Percentiles rank a stretch among this genome's conserved stretches.
These are phyloP conservation scores for Orthosia gracilis DNA, from an alignment of 2,888 invertebrate species.

Conservation along the genomic window DNA sequence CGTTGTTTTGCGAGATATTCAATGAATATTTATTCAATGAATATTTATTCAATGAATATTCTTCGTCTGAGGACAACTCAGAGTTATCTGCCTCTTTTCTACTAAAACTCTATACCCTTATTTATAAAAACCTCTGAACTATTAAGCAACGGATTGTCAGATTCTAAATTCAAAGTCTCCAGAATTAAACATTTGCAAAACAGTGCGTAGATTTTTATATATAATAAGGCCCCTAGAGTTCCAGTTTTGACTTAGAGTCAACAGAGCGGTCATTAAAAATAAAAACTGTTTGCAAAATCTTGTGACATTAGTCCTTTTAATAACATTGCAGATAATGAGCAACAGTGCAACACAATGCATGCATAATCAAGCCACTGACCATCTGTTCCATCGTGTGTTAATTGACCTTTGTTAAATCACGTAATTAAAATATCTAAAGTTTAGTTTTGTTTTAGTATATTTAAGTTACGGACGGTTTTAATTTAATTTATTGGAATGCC, in stretches of 20 bases:
- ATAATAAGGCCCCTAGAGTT: neutral
- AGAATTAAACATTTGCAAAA: no score
- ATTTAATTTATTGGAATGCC: no score
- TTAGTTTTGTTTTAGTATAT: no score
- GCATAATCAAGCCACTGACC: slow-evolving; percentile 15
- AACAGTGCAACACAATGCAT: slow-evolving; percentile 38
- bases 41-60: neutral
- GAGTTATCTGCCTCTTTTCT: neutral
- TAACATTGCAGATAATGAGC: slow-evolving; percentile 7
- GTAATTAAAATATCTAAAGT: neutral
- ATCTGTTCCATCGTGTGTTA: slow-evolving; percentile 17
- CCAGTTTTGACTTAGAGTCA: neutral
- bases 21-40: no score
- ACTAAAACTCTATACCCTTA: no score
- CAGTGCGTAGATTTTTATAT: no score
- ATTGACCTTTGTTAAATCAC: slow-evolving; percentile 29
- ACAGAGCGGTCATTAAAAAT: neutral
- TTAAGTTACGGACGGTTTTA: no score
- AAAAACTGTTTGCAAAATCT: slow-evolving; percentile 1
- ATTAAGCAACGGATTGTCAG: no score
- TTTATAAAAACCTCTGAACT: no score
- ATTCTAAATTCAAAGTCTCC: no score
- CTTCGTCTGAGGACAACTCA: neutral
- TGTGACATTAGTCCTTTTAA: slow-evolving; percentile 12
- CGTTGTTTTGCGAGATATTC: no score